These are phyloP conservation scores for Diadema setosum DNA, from an alignment of 35 echinoderm and acorn worm genomes.

Conservation along the genomic window DNA sequence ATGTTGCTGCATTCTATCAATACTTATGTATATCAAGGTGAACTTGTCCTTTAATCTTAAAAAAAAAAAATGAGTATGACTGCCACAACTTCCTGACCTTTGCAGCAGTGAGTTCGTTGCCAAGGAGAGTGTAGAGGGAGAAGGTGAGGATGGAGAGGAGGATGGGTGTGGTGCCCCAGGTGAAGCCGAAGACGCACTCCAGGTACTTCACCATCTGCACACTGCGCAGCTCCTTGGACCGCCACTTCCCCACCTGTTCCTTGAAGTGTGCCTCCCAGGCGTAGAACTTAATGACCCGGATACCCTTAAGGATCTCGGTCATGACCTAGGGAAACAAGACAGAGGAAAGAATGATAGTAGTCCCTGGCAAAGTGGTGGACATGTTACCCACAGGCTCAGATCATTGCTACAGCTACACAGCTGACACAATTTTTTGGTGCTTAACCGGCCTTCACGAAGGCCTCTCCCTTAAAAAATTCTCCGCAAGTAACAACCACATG, in stretches of 20 bases:
- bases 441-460: too few relatives aligned
- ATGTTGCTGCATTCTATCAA: too few relatives aligned
- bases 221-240: constrained; percentile 56
- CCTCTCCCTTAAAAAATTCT: neutral
- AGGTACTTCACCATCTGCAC: constrained; percentile 66
- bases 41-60: too few relatives aligned
- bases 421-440: neutral
- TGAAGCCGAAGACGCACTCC: constrained; percentile 58
- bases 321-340: constrained; percentile 49
- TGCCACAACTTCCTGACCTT: constrained; percentile 87
- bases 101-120: constrained; percentile 66
- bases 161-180: constrained; percentile 70
- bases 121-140: constrained; percentile 50
- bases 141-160: constrained; percentile 72
- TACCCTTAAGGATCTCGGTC: constrained; percentile 75
- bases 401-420: neutral
- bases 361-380: neutral
- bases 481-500: neutral
- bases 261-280: constrained; percentile 83
- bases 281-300: constrained; percentile 89
- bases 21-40: too few relatives aligned
- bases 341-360: neutral
- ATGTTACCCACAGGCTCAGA: neutral
- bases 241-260: constrained; percentile 23
- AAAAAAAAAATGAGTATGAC: too few relatives aligned